Evolutionary conservation across 2,113 vertebrate species (phyloP), one percentile per base, ranked within the genome.

Genomic region (Chaetodon trifascialis): DNA sequence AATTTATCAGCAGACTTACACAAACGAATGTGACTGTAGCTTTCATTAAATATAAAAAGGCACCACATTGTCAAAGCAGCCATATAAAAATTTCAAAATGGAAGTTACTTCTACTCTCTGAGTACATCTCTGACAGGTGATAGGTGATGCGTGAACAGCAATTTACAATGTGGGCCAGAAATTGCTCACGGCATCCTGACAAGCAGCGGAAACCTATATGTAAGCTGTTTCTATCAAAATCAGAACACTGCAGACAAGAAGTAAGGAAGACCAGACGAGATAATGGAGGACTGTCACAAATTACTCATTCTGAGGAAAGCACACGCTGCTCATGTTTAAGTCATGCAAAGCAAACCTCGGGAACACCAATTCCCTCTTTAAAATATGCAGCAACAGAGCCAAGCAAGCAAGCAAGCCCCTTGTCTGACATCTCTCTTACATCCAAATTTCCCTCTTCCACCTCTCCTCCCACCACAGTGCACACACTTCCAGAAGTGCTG

Each of bases 311-410:
- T 1, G 8, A 77, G 72, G 60, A 6, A 69, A 55, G 15, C 10
- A 21, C 63, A 58, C 38, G 0, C n/a, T 4, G 62, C 80, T 89
- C 84, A 83, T 80, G 69, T 80, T 82, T 81, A 82, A 90, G 79
- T 86, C 82, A 34, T 62, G 52, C 65, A 44, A 85, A 80, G 86
- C 84, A 56, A 75, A 87, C 71, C 77, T 75, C 4, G 8, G 71
- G 71, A 88, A 78, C 70, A 21, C 63, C 69, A 7, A 34, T 47
- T 67, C 76, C 55, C 60, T 40, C 72, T 77, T 76, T 85, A 63
- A 79, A 83, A 85, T 74, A 83, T 73, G 76, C 82, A 89, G 76
- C 4, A 9, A 67, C 54, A 63, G 68, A 81, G 67, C 60, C n/a
- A 62, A 81, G 62, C 44, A 42, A 80, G 86, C 54, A 49, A 80